Evolutionary conservation across 1,140 invertebrate genomes (phyloP).

Genomic region (Phocides pigmalion): DNA sequence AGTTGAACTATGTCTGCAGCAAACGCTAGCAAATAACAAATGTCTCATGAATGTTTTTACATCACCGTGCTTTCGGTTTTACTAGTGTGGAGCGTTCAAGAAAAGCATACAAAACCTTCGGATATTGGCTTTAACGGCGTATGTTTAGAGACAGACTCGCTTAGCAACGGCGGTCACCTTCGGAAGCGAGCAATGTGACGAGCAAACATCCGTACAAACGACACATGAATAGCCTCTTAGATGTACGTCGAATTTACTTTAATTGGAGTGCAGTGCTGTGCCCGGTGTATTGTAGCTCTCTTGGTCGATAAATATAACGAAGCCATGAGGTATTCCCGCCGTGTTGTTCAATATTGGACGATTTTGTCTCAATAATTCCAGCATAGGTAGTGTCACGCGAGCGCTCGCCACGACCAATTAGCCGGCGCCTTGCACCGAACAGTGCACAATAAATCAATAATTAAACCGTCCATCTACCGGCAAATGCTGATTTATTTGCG

Average conservation of each 20-base stretch:
- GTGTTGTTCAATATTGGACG: slow-evolving; percentile 63
- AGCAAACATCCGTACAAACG: slow-evolving; percentile 45
- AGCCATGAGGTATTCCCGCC: slow-evolving; percentile 48
- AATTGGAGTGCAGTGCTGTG: slow-evolving; percentile 23
- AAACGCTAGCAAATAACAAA: too few relatives aligned
- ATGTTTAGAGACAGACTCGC: slow-evolving; percentile 1
- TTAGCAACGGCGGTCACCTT: slow-evolving; percentile 41
- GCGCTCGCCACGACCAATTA: slow-evolving; percentile 75
- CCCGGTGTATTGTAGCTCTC: slow-evolving; percentile 8
- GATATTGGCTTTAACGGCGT: not conserved
- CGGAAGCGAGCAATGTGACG: slow-evolving; percentile 49
- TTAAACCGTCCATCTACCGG: slow-evolving; percentile 76
- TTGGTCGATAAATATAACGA: slow-evolving; percentile 45
- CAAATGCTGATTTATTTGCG: slow-evolving; percentile 79
- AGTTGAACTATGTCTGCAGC: too few relatives aligned
- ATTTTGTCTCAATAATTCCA: slow-evolving; percentile 61
- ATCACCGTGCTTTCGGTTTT: slow-evolving; percentile 56
- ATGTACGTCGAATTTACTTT: slow-evolving; percentile 27
- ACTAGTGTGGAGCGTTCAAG: slow-evolving; percentile 49
- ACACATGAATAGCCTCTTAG: slow-evolving; percentile 40
- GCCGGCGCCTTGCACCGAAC: slow-evolving; percentile 61
- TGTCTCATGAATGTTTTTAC: slow-evolving; percentile 57
- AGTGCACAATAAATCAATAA: slow-evolving; percentile 79
- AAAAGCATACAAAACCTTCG: slow-evolving; percentile 58
- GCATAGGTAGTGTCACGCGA: slow-evolving; percentile 67